Base-by-base conservation (phyloP, 2,797 vertebrate genomes). In the Poeciliopsis gracilis region DNA sequence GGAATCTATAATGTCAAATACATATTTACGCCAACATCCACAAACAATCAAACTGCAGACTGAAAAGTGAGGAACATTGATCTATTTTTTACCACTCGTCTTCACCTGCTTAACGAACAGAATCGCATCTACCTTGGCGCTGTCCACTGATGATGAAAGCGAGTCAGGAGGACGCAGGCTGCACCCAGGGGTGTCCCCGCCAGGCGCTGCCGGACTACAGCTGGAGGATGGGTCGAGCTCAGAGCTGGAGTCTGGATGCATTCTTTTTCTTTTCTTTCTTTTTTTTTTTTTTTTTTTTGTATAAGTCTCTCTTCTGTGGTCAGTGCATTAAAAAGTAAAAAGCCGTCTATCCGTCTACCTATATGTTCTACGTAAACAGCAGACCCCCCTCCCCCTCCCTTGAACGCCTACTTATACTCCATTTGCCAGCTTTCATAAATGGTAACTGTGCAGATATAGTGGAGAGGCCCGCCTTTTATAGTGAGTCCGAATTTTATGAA, bases 151-250 rank as follows among this genome's bases (percentile, higher is more conserved):
- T 63, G 97, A 97, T 81, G 96, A 96, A 89, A 97, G 96, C 67
- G 96, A 97, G 82, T 96, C 96, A 76, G 97, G 95, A 72, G 96
- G 97, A 57, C 94, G 96, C 93, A 92, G 93, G 88, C 96, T 97
- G 93, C 97, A 96, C 76, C 95, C 95, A 77, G 97, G 96, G 87
- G 92, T 97, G 93, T 97, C 97, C 92, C 96, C 97, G 67, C 95
- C 96, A 78, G 97, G 97, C 86, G 97, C 98, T 91, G 97, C 97
- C 92, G 96, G 96, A 92, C 97, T 97, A 93, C 97, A 97, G 94
- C 97, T 97, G 83, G 97, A 98, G 49, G 97, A 96, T 2, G 96
- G 95, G 90, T 97, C 97, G 92, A 96, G 96, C 72, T 98, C 97
- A 79, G 94, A 87, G 89, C 93, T 89, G 90, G 96, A 97, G 88